Evolutionary conservation across 1,140 invertebrate genomes (phyloP), one percentile per base, ranked within the genome.

Genomic region (Drosophila pseudoananassae): DNA sequence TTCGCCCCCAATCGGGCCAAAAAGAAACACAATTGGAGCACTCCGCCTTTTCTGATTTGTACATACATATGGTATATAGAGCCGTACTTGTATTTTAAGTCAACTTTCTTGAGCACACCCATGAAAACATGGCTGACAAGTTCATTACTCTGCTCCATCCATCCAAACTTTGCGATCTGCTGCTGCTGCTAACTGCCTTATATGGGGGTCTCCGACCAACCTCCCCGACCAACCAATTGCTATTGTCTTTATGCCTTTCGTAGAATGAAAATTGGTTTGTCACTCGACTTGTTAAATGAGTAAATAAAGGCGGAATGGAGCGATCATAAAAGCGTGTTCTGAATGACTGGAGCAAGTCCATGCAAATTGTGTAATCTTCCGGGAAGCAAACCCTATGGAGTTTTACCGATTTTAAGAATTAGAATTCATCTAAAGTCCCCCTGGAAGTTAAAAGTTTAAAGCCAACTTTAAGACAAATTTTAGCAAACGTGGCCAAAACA

Each of bases 81-180:
- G 12, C 8, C 43, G 17, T 47, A 60, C 43, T 47, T 38, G 61
- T 51, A 50, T 63, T 59, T 52, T 43, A 50, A 65, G 59, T 56
- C 55, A 68, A 82, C 82, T 87, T 87, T 87, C 82, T 81, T 88
- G 55, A 40, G 40, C 40, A 43, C 40, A 43, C 40, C 82, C 82
- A 73, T 88, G 73, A 69, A 76, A 83, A 76, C 64, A 83, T 82
- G 71, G 78, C 83, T 87, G 82, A 87, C 82, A 87, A 87, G 82
- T 87, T 87, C 82, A 87, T 87, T 88, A 88, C 82, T 83, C 82
- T 64, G 47, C 61, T 51, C 47, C 47, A 46, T 31, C 63, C 59
- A 52, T 54, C 72, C 20, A 27, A 40, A 76, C 29, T 56, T 47
- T 56, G 63, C 9, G 8, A 15, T 12, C 51, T 57, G 54, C 38